Evolutionary conservation across 2,797 vertebrate genomes (phyloP), one percentile per base, ranked within the genome.

Genomic region (Myotis pilosus): DNA sequence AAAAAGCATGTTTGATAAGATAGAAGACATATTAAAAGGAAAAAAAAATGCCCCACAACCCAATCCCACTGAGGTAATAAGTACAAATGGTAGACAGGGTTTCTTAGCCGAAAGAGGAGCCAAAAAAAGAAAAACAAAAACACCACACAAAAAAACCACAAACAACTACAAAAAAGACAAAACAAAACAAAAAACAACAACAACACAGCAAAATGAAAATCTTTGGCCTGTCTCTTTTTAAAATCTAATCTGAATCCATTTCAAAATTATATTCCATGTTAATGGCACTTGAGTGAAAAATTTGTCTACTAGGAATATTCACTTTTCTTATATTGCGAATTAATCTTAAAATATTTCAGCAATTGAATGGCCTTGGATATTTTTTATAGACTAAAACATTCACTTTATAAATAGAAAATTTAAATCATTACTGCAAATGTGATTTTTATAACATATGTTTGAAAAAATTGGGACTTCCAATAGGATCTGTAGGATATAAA

Each of bases 1-100:
- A 91, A 92, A 97, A 96, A 91, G 36, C 60, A 94, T 91, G 47
- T 78, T 95, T 95, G 81, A 95, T 89, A 96, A 96, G 75, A 82
- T 30, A 89, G 49, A 93, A 89, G 55, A 81, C 10, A 84, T 88
- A 92, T 89, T 94, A 95, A 97, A 90, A 33, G 16, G 2, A 44
- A 33, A 92, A 93, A 92, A 93, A 87, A 51, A n/a, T 22, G 51
- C 2, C 66, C 30, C 3, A 19, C 30, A 87, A 78, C 19, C 15
- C 74, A 94, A 57, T 83, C 62, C 47, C 38, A 86, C 69, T 72
- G 49, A 60, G 55, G 79, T 79, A 96, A 91, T 89, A 92, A 85
- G 22, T 72, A 81, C 17, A 76, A 91, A 80, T 53, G 19, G 38
- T 80, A 80, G 20, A 28, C 33, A 84, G 19, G 10, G 57, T 92